A percentile compares a stretch with the other conserved stretches of the same genome.
These are phyloP conservation scores for Lordiphosa fenestrarum DNA, from an alignment of 2,888 invertebrate genomes.

Conservation along the genomic window DNA sequence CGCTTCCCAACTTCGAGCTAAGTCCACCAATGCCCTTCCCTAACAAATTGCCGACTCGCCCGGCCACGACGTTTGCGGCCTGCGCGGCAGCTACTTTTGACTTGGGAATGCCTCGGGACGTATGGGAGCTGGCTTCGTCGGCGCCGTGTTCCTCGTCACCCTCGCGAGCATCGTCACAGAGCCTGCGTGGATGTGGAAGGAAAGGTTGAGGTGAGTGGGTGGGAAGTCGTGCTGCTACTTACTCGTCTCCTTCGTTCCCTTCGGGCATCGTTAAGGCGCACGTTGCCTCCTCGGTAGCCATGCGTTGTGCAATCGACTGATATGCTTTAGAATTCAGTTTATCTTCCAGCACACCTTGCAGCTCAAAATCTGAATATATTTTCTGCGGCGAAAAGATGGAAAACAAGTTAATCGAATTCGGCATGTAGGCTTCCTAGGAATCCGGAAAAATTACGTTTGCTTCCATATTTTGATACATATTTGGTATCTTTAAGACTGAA, in stretches of 20 bases:
- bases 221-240: constrained; percentile 51
- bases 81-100: constrained; percentile 77
- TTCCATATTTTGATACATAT: too few species aligned
- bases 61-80: constrained; percentile 83
- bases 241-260: constrained; percentile 86
- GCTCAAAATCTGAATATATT: constrained; percentile 99
- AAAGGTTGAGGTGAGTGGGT: not conserved
- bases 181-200: constrained; percentile 33
- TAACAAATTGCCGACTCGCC: constrained; percentile 93
- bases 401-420: not conserved
- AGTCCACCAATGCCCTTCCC: constrained; percentile 95
- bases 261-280: constrained; percentile 92
- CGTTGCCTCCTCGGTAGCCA: constrained; percentile 98
- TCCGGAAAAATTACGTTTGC: too few species aligned
- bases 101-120: constrained; percentile 68
- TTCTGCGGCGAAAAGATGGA: constrained; percentile 84
- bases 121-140: constrained; percentile 71
- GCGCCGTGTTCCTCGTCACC: constrained; percentile 71
- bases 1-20: constrained; percentile 92
- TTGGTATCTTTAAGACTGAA: too few species aligned
- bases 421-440: too few species aligned
- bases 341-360: constrained; percentile 99
- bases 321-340: constrained; percentile 97
- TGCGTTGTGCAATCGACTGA: constrained; percentile 93
- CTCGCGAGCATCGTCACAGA: constrained; percentile 60